Conservation (phyloP, 2,113 vertebrate genomes). For the Tapirus terrestris region DNA sequence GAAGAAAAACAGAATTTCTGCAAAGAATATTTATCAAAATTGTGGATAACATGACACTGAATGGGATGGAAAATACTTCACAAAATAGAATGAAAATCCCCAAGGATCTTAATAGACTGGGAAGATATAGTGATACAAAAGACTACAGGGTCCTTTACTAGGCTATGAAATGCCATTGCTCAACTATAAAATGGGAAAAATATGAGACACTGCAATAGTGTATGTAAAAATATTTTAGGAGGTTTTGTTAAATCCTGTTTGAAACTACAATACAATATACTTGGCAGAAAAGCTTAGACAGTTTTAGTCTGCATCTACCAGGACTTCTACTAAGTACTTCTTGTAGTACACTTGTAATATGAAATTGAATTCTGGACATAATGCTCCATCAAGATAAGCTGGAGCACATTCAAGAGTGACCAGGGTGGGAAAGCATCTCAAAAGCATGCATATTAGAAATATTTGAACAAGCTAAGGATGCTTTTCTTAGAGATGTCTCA, state of each 20-base stretch:
- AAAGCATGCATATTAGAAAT: not conserved
- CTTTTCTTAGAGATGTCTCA: not conserved
- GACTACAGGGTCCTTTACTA: not conserved
- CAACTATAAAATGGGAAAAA: not conserved
- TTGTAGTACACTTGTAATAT: not conserved
- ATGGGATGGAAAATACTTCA: not conserved
- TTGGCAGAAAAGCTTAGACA: not conserved
- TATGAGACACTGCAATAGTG: not conserved
- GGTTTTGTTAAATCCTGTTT: constrained; percentile 24
- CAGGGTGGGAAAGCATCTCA: not conserved
- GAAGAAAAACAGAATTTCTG: not conserved
- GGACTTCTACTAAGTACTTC: not conserved
- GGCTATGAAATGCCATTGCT: not conserved
- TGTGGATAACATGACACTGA: not conserved
- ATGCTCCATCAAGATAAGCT: not conserved
- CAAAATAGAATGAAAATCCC: not conserved
- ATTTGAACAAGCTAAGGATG: not conserved
- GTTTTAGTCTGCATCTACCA: not conserved
- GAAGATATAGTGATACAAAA: not conserved
- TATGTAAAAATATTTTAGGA: constrained; percentile 5
- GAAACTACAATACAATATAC: not conserved
- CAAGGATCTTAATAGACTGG: not conserved
- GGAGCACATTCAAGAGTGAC: not conserved
- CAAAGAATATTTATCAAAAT: constrained; percentile 17
- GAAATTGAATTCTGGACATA: constrained; percentile 7